Percentiles rank a stretch among this genome's conserved stretches.
phyloP scores from a whole-genome alignment of 2,888 invertebrate genomes.

The Brachypterus glaber region DNA sequence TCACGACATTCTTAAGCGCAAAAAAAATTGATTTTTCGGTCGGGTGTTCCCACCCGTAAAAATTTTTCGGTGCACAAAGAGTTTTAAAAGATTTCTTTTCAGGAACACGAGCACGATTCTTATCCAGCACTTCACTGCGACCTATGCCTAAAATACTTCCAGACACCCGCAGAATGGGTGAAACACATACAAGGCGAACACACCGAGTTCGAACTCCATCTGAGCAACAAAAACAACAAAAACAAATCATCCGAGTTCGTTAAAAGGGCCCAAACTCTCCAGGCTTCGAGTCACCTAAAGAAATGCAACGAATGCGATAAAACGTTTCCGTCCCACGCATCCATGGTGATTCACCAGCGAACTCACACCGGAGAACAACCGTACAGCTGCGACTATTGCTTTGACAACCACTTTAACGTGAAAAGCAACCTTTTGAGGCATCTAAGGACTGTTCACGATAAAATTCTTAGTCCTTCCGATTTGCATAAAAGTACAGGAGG shows the following conservation, averaged over 20 bases:
- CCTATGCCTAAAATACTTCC: constrained; percentile 63
- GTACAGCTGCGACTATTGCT: constrained; percentile 63
- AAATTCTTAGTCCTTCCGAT: constrained; percentile 44
- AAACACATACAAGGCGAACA: constrained; percentile 77
- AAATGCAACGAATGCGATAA: constrained; percentile 62
- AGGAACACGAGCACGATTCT: constrained; percentile 55
- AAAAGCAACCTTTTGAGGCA: constrained; percentile 67
- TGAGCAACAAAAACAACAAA: constrained; percentile 60
- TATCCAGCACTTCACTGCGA: constrained; percentile 67
- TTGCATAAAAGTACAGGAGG: constrained; percentile 25
- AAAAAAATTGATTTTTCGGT: too few relatives aligned
- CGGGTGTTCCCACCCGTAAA: too few relatives aligned
- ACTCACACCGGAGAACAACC: constrained; percentile 68
- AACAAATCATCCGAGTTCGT: constrained; percentile 10
- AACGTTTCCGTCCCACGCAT: constrained; percentile 67
- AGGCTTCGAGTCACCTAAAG: constrained; percentile 41
- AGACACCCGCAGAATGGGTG: constrained; percentile 80
- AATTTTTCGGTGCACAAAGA: too few relatives aligned
- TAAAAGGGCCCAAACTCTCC: constrained; percentile 2
- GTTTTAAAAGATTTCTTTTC: constrained; percentile 39
- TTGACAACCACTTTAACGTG: constrained; percentile 70
- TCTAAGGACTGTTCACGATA: constrained; percentile 64
- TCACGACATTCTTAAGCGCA: too few relatives aligned
- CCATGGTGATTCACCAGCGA: constrained; percentile 67
- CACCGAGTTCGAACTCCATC: constrained; percentile 68